phyloP scores from a whole-genome alignment of 2,888 invertebrate genomes.

The Metopia argyrocephala region DNA sequence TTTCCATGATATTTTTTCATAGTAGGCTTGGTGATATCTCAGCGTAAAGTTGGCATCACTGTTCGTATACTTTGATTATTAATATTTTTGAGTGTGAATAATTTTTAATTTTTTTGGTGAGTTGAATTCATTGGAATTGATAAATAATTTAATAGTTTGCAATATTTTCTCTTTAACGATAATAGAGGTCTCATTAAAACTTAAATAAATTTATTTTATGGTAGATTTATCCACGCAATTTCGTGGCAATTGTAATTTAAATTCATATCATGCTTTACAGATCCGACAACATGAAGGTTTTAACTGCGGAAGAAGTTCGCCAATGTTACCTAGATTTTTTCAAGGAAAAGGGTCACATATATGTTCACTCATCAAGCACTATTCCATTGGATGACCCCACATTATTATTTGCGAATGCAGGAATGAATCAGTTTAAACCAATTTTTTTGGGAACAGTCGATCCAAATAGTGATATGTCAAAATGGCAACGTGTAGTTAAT shows the following conservation, averaged over 20 bases:
- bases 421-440: slow-evolving; percentile 99
- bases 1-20: no score
- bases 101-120: no score
- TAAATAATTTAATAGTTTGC: no score
- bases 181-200: no score
- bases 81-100: no score
- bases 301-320: slow-evolving; percentile 87
- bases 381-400: slow-evolving; percentile 99
- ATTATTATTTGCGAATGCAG: slow-evolving; percentile 97
- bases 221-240: no score
- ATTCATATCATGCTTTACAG: slow-evolving; percentile 6
- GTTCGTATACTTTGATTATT: no score
- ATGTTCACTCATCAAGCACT: slow-evolving; percentile 98
- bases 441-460: slow-evolving; percentile 97
- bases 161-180: no score
- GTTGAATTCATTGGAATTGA: no score
- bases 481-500: slow-evolving; percentile 92
- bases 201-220: no score
- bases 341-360: slow-evolving; percentile 90
- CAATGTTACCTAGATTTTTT: slow-evolving; percentile 94
- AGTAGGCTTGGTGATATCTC: no score
- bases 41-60: no score
- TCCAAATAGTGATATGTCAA: slow-evolving; percentile 96
- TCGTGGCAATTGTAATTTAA: slow-evolving; percentile 11
- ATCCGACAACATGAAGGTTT: slow-evolving; percentile 68